Evolutionary conservation across 2,888 invertebrate species (phyloP).

Genomic region (Bombyx huttoni): DNA sequence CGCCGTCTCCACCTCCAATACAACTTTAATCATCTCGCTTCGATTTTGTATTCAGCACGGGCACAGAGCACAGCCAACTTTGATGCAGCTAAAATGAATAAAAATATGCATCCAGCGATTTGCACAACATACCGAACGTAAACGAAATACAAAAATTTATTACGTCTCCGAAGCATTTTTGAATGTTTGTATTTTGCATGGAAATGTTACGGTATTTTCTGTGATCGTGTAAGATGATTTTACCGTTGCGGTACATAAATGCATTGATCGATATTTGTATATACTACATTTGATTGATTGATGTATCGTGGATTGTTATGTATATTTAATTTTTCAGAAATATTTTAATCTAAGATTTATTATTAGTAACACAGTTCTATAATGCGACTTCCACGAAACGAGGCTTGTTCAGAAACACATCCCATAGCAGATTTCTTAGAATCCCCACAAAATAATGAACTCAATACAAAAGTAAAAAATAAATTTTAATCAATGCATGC

Average conservation of each 20-base stretch:
- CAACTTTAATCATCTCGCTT: conserved; percentile 17
- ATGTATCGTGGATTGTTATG: too few relatives aligned
- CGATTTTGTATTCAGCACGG: conserved; percentile 24
- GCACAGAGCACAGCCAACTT: conserved; percentile 17
- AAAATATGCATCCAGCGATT: conserved; percentile 31
- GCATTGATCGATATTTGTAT: too few relatives aligned
- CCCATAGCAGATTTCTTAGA: too few relatives aligned
- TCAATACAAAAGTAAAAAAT: not conserved
- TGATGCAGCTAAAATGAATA: conserved; percentile 27
- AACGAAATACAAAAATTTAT: conserved; percentile 4
- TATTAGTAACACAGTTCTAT: too few relatives aligned
- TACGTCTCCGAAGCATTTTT: not conserved
- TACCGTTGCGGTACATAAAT: not conserved
- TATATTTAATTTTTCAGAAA: too few relatives aligned
- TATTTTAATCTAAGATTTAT: too few relatives aligned
- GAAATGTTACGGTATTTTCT: not conserved
- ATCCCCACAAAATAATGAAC: not conserved
- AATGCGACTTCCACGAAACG: too few relatives aligned
- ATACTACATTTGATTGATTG: too few relatives aligned
- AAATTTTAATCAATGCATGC: not conserved
- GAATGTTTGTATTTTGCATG: not conserved
- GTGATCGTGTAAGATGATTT: not conserved
- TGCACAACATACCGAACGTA: conserved; percentile 14
- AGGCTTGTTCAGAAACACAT: too few relatives aligned
- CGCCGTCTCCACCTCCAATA: conserved; percentile 4